phyloP scores from a whole-genome alignment of 2,113 vertebrate genomes.

The Laterallus jamaicensis region DNA sequence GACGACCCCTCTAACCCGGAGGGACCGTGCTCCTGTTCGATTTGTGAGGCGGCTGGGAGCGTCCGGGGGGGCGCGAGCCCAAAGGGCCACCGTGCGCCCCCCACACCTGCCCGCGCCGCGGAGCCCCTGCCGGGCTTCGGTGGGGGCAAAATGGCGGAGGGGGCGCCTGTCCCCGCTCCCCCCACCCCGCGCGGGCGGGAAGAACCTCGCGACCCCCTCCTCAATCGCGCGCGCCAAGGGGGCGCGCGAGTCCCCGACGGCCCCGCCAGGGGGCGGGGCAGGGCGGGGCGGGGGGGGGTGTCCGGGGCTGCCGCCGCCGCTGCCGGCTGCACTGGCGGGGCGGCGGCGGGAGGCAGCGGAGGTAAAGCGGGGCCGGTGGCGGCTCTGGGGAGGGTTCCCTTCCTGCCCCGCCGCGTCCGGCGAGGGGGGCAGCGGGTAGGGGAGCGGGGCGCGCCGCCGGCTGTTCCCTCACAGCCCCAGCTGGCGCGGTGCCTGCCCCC shows the following conservation, averaged over 20 bases:
- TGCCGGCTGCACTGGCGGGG: neutral
- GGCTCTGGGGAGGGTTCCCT: neutral
- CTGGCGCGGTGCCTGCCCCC: too few species aligned
- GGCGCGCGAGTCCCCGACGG: neutral
- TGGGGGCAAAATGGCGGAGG: too few species aligned
- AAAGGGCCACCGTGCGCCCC: neutral
- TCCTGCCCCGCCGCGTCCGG: too few species aligned
- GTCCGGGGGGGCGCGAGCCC: neutral
- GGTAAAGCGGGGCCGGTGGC: neutral
- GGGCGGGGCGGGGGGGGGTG: neutral
- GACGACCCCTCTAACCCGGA: fast-evolving
- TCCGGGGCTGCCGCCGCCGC: neutral
- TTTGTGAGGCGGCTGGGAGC: neutral
- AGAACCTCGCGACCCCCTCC: neutral
- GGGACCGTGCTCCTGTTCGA: fast-evolving
- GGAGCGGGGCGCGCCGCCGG: too few species aligned
- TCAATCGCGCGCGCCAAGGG: neutral
- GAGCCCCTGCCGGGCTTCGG: fast-evolving
- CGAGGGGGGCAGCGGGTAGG: too few species aligned
- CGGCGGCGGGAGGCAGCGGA: neutral
- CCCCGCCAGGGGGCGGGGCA: neutral
- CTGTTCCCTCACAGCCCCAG: too few species aligned
- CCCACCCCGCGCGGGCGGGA: neutral
- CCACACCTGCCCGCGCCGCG: neutral
- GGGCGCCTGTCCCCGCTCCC: too few species aligned